A percentile compares a stretch with the other conserved stretches of the same genome.
phyloP scores from a whole-genome alignment of 1,140 invertebrate genomes.

The Hyles euphorbiae region DNA sequence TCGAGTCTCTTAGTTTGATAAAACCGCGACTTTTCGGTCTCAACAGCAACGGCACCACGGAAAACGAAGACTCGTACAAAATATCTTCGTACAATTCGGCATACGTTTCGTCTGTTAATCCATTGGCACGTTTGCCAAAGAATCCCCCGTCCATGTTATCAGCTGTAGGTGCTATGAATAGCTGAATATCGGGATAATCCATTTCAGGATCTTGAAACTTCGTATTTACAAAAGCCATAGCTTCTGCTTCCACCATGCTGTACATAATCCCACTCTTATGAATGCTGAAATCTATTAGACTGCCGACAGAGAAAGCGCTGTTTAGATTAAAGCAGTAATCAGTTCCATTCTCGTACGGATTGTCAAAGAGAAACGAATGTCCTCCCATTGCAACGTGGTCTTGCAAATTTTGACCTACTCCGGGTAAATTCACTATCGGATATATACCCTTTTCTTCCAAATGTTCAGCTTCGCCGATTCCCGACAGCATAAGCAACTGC shows the following conservation, averaged over 20 bases:
- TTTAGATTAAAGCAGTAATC: slow-evolving; percentile 79
- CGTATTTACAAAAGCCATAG: slow-evolving; percentile 85
- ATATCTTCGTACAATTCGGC: slow-evolving; percentile 81
- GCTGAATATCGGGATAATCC: slow-evolving; percentile 87
- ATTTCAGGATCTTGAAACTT: slow-evolving; percentile 79
- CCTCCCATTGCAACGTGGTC: slow-evolving; percentile 83
- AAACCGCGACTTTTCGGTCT: slow-evolving; percentile 83
- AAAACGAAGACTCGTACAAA: slow-evolving; percentile 80
- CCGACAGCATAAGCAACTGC: slow-evolving; percentile 88
- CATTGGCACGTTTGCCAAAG: slow-evolving; percentile 80
- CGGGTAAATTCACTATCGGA: slow-evolving; percentile 77
- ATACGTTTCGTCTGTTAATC: slow-evolving; percentile 81
- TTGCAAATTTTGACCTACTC: slow-evolving; percentile 88
- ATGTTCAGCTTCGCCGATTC: slow-evolving; percentile 82
- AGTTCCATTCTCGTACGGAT: slow-evolving; percentile 61
- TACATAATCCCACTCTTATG: slow-evolving; percentile 79
- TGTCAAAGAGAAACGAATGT: slow-evolving; percentile 76
- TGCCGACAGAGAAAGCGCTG: slow-evolving; percentile 71
- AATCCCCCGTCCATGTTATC: slow-evolving; percentile 87
- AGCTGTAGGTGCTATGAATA: slow-evolving; percentile 82
- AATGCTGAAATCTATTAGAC: slow-evolving; percentile 76
- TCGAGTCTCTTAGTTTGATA: slow-evolving; percentile 78
- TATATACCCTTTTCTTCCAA: slow-evolving; percentile 78
- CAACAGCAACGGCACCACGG: slow-evolving; percentile 80
- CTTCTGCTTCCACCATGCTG: slow-evolving; percentile 82